Base-by-base conservation (phyloP, 2,888 invertebrate species). In the Campopleginae sp. region DNA sequence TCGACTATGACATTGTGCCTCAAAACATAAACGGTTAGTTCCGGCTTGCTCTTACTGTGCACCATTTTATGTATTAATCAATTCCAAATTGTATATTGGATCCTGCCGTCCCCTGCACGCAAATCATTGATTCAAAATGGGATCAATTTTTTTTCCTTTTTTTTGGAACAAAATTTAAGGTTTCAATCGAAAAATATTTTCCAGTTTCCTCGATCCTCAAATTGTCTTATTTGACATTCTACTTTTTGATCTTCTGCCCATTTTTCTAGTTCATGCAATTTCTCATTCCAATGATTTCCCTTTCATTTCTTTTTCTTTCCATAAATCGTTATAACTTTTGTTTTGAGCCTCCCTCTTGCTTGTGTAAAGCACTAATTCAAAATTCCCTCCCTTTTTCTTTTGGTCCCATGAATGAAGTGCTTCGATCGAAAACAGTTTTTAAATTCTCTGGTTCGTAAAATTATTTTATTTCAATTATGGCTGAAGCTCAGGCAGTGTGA, bases 11-110 rank as follows among this genome's bases (percentile, higher is more conserved):
- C 63, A 87, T 93, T 19, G 91, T 91, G 74, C 92, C 93, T 19
- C 93, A 92, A 77, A 90, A 91, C 79, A 91, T 93, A 61, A 93
- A 93, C 88, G 93, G 93, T 93, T 75, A 88, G 77, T 33, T 14
- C 23, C 27, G 12, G 27, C 23, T 14, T 4, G 14, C 12, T 27
- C 8, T 27, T 54, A 12, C 12, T 27, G 27, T 27, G 5, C 3
- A 14, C 14, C 27, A 58, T 3, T 23, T 0, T 5, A 3, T 5
- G 27, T 27, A 19, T 51, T 8, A 19, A 4, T 51, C 27, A 0
- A 58, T 27, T 23, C 12, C 12, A 58, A 27, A 54, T 54, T 54
- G 12, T 58, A 27, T 27, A 27, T 54, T 12, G 12, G 23, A 3
- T 54, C 14, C 12, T 4, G 4, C 12, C 23, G 14, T 58, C 5